phyloP scores from a whole-genome alignment of 2,797 vertebrate genomes.

The Enteromius argenteus region DNA sequence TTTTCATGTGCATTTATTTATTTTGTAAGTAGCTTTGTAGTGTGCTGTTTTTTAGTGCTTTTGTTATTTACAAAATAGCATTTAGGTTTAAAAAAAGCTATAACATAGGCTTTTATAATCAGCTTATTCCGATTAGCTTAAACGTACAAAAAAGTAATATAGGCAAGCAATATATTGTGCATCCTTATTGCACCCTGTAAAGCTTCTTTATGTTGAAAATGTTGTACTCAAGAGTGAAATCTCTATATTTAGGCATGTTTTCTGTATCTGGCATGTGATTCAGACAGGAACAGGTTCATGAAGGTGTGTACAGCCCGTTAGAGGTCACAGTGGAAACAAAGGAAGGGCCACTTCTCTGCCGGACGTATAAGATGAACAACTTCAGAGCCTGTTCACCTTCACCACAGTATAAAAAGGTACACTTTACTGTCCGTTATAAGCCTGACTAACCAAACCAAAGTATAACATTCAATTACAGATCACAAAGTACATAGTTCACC shows the following conservation, averaged over 20 bases:
- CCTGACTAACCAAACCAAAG: not conserved
- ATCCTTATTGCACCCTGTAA: no score
- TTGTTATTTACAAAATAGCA: not conserved
- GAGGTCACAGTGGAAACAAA: slow-evolving; percentile 76
- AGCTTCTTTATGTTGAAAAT: no score
- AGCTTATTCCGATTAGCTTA: not conserved
- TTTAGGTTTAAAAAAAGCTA: not conserved
- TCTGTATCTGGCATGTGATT: not conserved
- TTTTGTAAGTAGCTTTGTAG: not conserved
- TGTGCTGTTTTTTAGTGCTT: not conserved
- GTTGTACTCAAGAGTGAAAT: no score
- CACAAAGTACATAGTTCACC: not conserved
- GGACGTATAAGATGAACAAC: slow-evolving; percentile 80
- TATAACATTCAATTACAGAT: not conserved
- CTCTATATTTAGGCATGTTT: not conserved
- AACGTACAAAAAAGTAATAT: not conserved
- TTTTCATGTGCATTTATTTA: not conserved
- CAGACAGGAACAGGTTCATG: slow-evolving; percentile 78
- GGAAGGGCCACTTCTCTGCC: slow-evolving; percentile 68
- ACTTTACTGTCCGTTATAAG: not conserved
- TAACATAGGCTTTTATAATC: not conserved
- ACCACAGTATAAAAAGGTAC: slow-evolving; percentile 81
- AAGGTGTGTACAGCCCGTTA: slow-evolving; percentile 72
- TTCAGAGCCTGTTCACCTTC: slow-evolving; percentile 73
- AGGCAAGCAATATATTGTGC: not conserved